phyloP scores from a whole-genome alignment of 2,113 vertebrate species.

The Cynoglossus semilaevis region DNA sequence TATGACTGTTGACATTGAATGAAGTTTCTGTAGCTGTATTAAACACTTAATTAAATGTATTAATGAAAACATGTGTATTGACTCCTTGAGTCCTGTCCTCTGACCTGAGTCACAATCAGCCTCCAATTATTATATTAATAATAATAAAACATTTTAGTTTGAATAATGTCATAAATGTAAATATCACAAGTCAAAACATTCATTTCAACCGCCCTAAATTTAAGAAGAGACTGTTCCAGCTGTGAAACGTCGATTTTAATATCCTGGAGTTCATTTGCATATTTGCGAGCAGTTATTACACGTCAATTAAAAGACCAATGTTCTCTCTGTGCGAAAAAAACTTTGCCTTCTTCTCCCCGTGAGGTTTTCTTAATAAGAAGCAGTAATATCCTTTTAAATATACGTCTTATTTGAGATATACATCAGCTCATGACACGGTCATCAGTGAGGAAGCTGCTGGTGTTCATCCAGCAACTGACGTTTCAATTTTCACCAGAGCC shows the following conservation, averaged over 20 bases:
- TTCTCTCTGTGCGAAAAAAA: background rate
- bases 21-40: too few relatives aligned
- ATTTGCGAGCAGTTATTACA: slow-evolving; percentile 18
- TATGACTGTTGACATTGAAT: too few relatives aligned
- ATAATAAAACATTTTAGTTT: too few relatives aligned
- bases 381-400: slow-evolving; percentile 25
- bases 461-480: slow-evolving; percentile 43
- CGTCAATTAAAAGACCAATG: slow-evolving; percentile 38
- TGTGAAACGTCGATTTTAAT: slow-evolving; percentile 8
- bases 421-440: slow-evolving; percentile 36
- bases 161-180: too few relatives aligned
- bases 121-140: too few relatives aligned
- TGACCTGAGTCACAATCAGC: too few relatives aligned
- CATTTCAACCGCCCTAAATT: too few relatives aligned
- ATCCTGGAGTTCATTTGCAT: slow-evolving; percentile 17
- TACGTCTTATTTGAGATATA: slow-evolving; percentile 41
- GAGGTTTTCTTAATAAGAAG: slow-evolving; percentile 4
- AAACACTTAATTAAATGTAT: too few relatives aligned
- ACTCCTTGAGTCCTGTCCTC: too few relatives aligned
- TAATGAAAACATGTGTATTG: too few relatives aligned
- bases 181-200: too few relatives aligned
- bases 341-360: slow-evolving; percentile 14
- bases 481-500: slow-evolving; percentile 56
- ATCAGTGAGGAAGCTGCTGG: slow-evolving; percentile 40
- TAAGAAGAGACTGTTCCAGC: too few relatives aligned